Evolutionary conservation across 2,888 invertebrate genomes (phyloP), one percentile per base, ranked within the genome.

Genomic region (Alloplasta piceator): DNA sequence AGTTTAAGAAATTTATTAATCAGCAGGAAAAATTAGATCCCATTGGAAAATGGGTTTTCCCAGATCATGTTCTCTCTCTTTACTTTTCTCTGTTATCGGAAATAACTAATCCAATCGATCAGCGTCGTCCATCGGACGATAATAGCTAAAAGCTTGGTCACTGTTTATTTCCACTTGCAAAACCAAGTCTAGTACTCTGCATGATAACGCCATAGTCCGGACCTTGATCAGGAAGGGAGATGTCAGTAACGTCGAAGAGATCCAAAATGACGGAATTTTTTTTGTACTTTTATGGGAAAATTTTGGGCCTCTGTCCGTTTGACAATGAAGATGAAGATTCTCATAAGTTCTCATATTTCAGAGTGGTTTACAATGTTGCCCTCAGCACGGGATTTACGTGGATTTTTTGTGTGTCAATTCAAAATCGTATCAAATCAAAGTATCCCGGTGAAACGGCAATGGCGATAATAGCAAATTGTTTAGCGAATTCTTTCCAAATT

Each of bases 321-420:
- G 10, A 50, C 38, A 9, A 52, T 10, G 36, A 41, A 5, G 50
- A 16, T 9, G 9, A 43, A 7, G 41, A 9, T 7, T 4, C 26
- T 52, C 56, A 73, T 2, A 52, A 63, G 43, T 36, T 70, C 39
- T 81, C 80, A 0, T 78, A 52, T 48, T 1, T 6, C 9, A 75
- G 68, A 12, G 41, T 12, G n/a, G 48, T 80, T 38, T 83, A 83
- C 48, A 50, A 70, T 4, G 1, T 68, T 12, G 7, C n/a, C 73
- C 6, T 43, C 72, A 6, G 36, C 61, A 12, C 10, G n/a, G n/a
- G 10, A 3, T 12, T 83, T 58, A 10, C 39, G 41, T 36, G 4
- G 26, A 6, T 64, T 12, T 26, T 74, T 50, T 36, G 0, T 16
- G 12, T 60, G 14, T 3, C 70, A 14, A 39, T 71, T 4, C 14